These are phyloP conservation scores for Germaria angustata DNA, from an alignment of 2,888 invertebrate genomes.

Conservation along the genomic window DNA sequence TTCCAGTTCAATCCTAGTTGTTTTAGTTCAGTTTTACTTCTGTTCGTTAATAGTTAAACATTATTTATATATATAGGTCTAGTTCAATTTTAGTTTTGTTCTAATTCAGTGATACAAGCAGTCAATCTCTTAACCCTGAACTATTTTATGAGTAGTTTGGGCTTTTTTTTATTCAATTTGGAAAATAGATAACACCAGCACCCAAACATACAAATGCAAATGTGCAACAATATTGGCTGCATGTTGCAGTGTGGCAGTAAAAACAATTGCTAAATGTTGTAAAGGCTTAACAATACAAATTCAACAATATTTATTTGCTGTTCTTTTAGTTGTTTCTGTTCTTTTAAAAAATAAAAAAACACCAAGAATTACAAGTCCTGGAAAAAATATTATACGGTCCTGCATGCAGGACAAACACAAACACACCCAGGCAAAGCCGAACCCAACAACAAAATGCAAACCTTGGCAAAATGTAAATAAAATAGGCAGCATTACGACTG, in stretches of 20 bases:
- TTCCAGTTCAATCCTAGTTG: too few species aligned
- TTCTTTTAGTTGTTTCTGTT: constrained; percentile 23
- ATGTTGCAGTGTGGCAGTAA: constrained; percentile 43
- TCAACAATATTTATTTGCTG: constrained; percentile 56
- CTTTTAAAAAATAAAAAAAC: not conserved
- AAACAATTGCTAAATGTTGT: constrained; percentile 65
- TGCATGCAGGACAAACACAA: not conserved
- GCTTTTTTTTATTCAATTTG: constrained; percentile 53
- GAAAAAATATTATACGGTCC: constrained; percentile 18
- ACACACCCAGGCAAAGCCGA: constrained; percentile 8
- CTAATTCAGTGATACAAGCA: not conserved
- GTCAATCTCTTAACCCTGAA: too few species aligned
- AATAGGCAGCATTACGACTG: constrained; percentile 14
- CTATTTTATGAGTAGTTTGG: too few species aligned
- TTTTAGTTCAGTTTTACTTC: too few species aligned
- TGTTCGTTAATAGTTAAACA: too few species aligned
- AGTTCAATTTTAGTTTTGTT: not conserved
- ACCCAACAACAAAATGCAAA: constrained; percentile 31
- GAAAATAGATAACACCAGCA: not conserved
- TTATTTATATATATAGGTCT: too few species aligned
- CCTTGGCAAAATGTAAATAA: constrained; percentile 40
- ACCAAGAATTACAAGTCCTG: not conserved
- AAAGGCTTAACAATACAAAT: constrained; percentile 67
- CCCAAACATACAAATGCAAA: constrained; percentile 40
- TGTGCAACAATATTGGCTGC: constrained; percentile 34